phyloP scores from a whole-genome alignment of 1,140 invertebrate species.

The Amyelois transitella region DNA sequence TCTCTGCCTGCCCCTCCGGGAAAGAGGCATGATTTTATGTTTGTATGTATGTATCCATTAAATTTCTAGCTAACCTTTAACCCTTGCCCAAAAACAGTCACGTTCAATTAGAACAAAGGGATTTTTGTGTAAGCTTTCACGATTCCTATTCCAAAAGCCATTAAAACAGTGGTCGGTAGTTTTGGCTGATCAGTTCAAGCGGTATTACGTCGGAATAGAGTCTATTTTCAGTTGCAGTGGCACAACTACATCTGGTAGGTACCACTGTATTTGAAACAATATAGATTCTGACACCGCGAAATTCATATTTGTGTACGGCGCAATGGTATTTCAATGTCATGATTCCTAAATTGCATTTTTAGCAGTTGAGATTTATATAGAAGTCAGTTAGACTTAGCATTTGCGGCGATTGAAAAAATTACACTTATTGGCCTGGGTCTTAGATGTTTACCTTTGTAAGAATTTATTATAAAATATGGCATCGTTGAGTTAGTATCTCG shows the following conservation, averaged over 20 bases:
- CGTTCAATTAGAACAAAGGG: background rate
- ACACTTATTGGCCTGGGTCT: too few relatives aligned
- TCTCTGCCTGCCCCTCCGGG: too few relatives aligned
- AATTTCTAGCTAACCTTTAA: background rate
- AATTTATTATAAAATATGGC: too few relatives aligned
- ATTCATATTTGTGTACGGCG: too few relatives aligned
- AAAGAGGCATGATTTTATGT: too few relatives aligned
- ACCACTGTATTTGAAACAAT: background rate
- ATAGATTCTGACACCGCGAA: background rate
- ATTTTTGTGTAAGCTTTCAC: background rate
- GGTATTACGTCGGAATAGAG: background rate
- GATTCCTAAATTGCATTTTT: too few relatives aligned
- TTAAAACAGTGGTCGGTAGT: background rate
- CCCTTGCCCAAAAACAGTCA: background rate
- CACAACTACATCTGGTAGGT: background rate
- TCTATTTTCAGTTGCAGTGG: background rate
- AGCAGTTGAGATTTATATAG: too few relatives aligned
- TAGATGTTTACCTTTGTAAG: too few relatives aligned
- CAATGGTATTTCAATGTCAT: too few relatives aligned
- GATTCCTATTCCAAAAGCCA: background rate
- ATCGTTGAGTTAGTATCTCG: too few relatives aligned
- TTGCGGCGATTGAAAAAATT: too few relatives aligned
- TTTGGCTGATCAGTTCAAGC: background rate
- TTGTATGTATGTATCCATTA: background rate
- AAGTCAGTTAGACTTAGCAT: too few relatives aligned